phyloP scores from a whole-genome alignment of 2,797 vertebrate genomes.

The Thamnophis elegans region DNA sequence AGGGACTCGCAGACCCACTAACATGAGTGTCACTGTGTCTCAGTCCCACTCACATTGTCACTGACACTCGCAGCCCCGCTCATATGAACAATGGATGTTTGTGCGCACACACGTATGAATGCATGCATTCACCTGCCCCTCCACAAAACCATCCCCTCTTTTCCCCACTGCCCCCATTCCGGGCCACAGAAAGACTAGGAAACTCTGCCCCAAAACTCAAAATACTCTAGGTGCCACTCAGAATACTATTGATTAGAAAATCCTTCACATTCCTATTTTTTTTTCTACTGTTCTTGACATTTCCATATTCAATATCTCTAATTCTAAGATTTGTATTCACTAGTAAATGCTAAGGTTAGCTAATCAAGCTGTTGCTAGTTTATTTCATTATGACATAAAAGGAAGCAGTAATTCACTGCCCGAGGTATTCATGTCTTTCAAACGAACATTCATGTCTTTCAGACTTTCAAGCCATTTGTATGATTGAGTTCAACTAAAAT shows the following conservation, averaged over 20 bases:
- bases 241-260: not conserved
- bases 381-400: not conserved
- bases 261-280: not conserved
- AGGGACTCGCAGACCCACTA: too few relatives aligned
- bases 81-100: too few relatives aligned
- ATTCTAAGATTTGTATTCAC: not conserved
- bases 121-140: too few relatives aligned
- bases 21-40: too few relatives aligned
- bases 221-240: not conserved
- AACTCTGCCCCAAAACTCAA: not conserved
- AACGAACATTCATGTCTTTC: not conserved
- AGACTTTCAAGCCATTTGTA: not conserved
- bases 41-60: too few relatives aligned
- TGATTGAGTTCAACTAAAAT: not conserved
- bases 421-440: not conserved
- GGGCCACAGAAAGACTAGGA: too few relatives aligned
- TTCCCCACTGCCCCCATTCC: too few relatives aligned
- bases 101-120: fast-evolving
- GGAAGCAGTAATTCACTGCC: not conserved
- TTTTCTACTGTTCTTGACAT: not conserved
- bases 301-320: not conserved
- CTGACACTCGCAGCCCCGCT: too few relatives aligned
- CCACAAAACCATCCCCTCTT: too few relatives aligned
- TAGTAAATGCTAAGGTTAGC: not conserved
- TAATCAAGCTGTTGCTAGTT: not conserved